Evolutionary conservation across 2,113 vertebrate genomes (phyloP), one percentile per base, ranked within the genome.

Genomic region (Colistium nudipinnis): DNA sequence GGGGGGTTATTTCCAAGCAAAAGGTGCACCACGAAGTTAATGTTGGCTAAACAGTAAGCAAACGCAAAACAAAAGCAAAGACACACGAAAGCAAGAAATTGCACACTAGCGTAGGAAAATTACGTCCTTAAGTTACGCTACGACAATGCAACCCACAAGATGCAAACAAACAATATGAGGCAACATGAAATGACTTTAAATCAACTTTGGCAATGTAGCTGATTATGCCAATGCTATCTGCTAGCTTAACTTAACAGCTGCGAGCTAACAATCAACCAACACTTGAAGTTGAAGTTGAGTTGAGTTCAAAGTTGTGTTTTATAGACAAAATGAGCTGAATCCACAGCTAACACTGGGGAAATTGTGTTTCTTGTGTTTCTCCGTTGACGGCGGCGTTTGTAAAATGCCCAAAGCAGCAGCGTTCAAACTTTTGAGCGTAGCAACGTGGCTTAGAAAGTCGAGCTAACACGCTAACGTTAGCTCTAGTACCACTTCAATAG

Each of bases 391-490:
- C n/a, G n/a, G n/a, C n/a, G n/a, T n/a, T n/a, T n/a, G n/a, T n/a
- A n/a, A n/a, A n/a, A n/a, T n/a, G n/a, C n/a, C n/a, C n/a, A n/a
- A 54, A 48, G 30, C n/a, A n/a, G 17, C 47, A 25, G 8, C 53
- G 49, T 68, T 56, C 44, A 71, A 85, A 64, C 51, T 78, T 76
- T 33, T 66, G 19, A 22, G 60, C 2, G 17, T 67, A 70, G 52
- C 70, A 81, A 76, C 80, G 77, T 76, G 79, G 74, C 60, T 76
- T 72, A 19, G 16, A 17, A 10, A 1, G 3, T 51, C 14, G 0
- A 51, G 74, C 59, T 62, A 60, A 14, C 61, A 44, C 31, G 67
- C 47, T 63, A 76, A 57, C 12, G 25, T 6, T 14, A 0, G 0
- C 6, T 35, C 31, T 38, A 6, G 8, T 4, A 36, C 4, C 2